Evolutionary conservation across 2,113 vertebrate species (phyloP).

Genomic region (Dipodomys ordii): DNA sequence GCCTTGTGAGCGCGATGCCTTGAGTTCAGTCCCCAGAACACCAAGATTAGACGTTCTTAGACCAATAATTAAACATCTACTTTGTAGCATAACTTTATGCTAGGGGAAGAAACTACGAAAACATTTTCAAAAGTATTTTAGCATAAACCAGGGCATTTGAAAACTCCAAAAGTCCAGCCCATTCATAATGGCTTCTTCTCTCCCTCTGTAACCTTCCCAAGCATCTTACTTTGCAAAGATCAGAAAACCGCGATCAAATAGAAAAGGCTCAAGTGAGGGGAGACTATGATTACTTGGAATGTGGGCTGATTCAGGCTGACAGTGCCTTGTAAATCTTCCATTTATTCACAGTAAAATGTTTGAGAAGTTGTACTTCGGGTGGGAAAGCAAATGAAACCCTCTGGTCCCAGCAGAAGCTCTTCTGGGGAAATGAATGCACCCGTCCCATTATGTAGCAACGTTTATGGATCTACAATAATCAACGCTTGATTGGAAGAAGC

Average conservation of each 20-base stretch:
- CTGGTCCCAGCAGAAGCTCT: conserved; percentile 48
- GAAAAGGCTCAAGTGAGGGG: not conserved
- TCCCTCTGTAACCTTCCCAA: not conserved
- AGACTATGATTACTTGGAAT: not conserved
- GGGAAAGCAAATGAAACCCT: conserved; percentile 61
- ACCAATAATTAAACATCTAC: not conserved
- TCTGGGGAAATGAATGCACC: conserved; percentile 37
- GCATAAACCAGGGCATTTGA: conserved; percentile 21
- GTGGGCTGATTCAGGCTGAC: not conserved
- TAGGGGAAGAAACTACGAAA: not conserved
- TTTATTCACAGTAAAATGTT: conserved; percentile 23
- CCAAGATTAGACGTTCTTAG: not conserved
- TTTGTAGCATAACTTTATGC: conserved; percentile 17
- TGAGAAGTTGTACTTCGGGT: conserved; percentile 1
- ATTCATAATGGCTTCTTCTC: not conserved
- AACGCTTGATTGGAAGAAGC: conserved; percentile 70
- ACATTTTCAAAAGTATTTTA: conserved; percentile 34
- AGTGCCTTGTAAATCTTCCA: not conserved
- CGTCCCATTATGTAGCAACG: conserved; percentile 69
- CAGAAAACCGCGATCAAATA: conserved; percentile 8
- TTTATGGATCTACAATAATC: conserved; percentile 77
- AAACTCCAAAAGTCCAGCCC: not conserved
- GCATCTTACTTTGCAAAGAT: conserved; percentile 46
- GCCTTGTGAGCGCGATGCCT: too few species aligned
- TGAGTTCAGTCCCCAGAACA: not conserved